Evolutionary conservation across 2,888 invertebrate genomes (phyloP), one percentile per base, ranked within the genome.

Genomic region (Biston betularia): DNA sequence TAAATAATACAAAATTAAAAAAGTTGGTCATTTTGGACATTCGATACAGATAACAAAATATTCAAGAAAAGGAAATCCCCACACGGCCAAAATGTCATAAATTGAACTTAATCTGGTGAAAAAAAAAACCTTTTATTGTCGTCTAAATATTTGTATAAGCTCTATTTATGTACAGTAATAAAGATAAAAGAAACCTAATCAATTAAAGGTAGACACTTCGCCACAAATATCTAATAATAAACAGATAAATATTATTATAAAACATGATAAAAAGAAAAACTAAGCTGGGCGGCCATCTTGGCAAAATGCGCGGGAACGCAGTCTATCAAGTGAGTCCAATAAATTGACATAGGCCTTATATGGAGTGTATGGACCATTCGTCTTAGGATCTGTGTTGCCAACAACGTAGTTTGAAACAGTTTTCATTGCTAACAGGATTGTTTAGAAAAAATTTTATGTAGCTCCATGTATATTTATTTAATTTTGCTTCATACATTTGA

Each of bases 321-420:
- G 66, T 70, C 74, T 75, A 75, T 78, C 74, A 71, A 69, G 72
- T 86, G 85, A 83, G 86, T 84, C 85, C 89, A 86, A 89, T 90
- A 91, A 91, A 92, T 92, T 92, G 92, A 92, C 92, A 90, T 85
- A 85, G 66, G 72, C 91, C 91, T 75, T 92, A 89, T 90, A 91
- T 70, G 90, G 92, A 69, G 70, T 79, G 68, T 76, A 79, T 75
- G 79, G 75, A 79, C 75, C 82, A 88, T 89, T 85, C 89, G 86
- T 88, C 88, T 86, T 83, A 75, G 75, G 70, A 63, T 58, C 63
- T 6, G 50, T 59, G 63, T 55, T 54, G 52, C 63, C 45, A 54
- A 40, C 1, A 44, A n/a, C 34, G 3, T 50, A 7, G 12, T 10
- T 38, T 6, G n/a, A 49, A 56, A 50, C 14, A 35, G 3, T 46